Evolutionary conservation across 2,797 vertebrate genomes (phyloP), one percentile per base, ranked within the genome.

Genomic region (Lutjanus argentimaculatus): DNA sequence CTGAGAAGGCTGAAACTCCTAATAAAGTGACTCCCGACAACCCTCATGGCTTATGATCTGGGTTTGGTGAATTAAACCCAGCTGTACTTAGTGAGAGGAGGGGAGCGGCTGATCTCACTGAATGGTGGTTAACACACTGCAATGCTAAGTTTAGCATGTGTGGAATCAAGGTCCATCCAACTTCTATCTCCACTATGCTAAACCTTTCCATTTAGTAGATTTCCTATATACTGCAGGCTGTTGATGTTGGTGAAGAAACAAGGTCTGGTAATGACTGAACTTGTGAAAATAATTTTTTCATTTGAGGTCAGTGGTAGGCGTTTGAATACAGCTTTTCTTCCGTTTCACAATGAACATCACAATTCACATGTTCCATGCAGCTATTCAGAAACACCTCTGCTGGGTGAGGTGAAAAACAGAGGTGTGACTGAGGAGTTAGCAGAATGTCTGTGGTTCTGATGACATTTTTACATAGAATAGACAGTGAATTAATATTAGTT

Each of bases 1-100:
- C 68, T 89, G 82, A 90, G 81, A 89, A 63, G 61, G 84, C 72
- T 89, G 61, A 88, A 90, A 89, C 74, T 71, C 67, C 83, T 80
- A 86, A 82, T 85, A 80, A 90, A 88, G 55, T 13, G 16, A 85
- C 53, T 77, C 59, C 30, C n/a, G 4, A 69, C 53, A 82, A 86
- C 19, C 72, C 58, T 51, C 2, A 6, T 58, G 75, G 81, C 63
- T 89, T 67, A 53, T 68, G 73, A 90, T 83, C 52, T 78, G 49
- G 45, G 65, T 81, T 84, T 64, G 65, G 67, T 59, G 68, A 87
- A 88, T 85, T 79, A 85, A 88, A 85, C 63, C 71, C 83, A 88
- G 84, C 85, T 90, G 86, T 45, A 75, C 68, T 82, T 52, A 58
- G 69, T n/a, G 42, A 79, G 63, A 48, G 71, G 45, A 75, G 75